These are phyloP conservation scores for Mythimna impura DNA, from an alignment of 2,888 invertebrate species.

Conservation along the genomic window DNA sequence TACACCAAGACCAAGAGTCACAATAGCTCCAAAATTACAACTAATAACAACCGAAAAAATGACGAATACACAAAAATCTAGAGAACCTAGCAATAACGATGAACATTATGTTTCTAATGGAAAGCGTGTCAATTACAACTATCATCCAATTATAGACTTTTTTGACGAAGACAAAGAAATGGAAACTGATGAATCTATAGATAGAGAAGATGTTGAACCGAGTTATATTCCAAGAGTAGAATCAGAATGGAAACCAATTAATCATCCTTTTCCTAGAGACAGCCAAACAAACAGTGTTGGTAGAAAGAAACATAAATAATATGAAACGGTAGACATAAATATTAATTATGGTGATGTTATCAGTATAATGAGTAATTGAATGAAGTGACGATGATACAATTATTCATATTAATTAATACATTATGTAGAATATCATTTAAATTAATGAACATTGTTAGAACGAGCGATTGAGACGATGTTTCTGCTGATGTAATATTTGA, in stretches of 20 bases:
- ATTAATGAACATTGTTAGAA: slow-evolving; percentile 37
- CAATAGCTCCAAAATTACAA: slow-evolving; percentile 83
- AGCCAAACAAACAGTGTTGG: slow-evolving; percentile 65
- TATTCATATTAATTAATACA: slow-evolving; percentile 45
- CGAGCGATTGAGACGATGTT: slow-evolving; percentile 55
- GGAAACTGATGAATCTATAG: slow-evolving; percentile 78
- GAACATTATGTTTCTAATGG: slow-evolving; percentile 73
- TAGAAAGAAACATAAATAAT: slow-evolving; percentile 65
- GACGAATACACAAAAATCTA: slow-evolving; percentile 66
- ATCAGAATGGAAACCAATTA: slow-evolving; percentile 89
- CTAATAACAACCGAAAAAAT: slow-evolving; percentile 75
- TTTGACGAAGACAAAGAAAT: slow-evolving; percentile 89
- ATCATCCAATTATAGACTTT: slow-evolving; percentile 96
- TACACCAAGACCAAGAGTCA: slow-evolving; percentile 71
- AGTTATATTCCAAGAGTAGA: slow-evolving; percentile 77
- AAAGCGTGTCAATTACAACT: slow-evolving; percentile 94
- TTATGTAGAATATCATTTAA: slow-evolving; percentile 37
- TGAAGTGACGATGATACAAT: slow-evolving; percentile 38
- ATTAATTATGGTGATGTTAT: slow-evolving; percentile 37
- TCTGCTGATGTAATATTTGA: slow-evolving; percentile 57
- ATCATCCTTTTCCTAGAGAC: slow-evolving; percentile 77
- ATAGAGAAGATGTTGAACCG: slow-evolving; percentile 81
- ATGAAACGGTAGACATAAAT: slow-evolving; percentile 10
- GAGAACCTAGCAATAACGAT: slow-evolving; percentile 67
- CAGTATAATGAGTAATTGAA: slow-evolving; percentile 39